Conservation (phyloP, 2,888 invertebrate genomes). For the Frankliniella intonsa region DNA sequence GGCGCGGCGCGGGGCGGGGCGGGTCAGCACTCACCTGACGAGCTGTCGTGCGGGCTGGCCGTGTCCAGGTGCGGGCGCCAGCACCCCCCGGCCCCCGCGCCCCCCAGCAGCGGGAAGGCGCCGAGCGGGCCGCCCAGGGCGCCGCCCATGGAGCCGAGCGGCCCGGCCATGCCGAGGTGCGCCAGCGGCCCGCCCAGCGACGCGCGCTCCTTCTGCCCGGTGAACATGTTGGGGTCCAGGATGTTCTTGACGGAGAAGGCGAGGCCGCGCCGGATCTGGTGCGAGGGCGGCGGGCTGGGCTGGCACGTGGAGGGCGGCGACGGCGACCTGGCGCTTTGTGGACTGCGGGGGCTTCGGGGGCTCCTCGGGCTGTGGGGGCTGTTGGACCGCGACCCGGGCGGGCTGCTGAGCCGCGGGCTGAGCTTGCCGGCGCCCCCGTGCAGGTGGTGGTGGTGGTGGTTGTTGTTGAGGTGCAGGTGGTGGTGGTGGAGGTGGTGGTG, state of each 20-base stretch:
- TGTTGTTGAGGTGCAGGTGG: conserved; percentile 38
- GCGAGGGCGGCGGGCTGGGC: conserved; percentile 40
- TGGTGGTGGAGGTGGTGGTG: conserved; percentile 30
- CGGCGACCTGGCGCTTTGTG: conserved; percentile 40
- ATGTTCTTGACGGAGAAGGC: conserved; percentile 90
- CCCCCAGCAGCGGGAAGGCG: conserved; percentile 31
- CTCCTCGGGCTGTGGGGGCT: conserved; percentile 29
- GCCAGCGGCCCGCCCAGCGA: conserved; percentile 42
- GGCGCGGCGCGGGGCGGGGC: neutral
- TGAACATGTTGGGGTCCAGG: conserved; percentile 84
- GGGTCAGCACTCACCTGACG: neutral
- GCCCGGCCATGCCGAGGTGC: conserved; percentile 37
- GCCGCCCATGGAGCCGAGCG: conserved; percentile 29
- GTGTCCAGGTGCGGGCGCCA: conserved; percentile 40
- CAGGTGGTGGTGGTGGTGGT: conserved; percentile 33
- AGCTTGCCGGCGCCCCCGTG: conserved; percentile 13
- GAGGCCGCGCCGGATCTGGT: conserved; percentile 59
- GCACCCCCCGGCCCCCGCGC: conserved; percentile 29
- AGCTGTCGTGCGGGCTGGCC: conserved; percentile 16
- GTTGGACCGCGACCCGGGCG: conserved; percentile 34
- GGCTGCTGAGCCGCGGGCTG: conserved; percentile 25
- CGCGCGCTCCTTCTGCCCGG: conserved; percentile 52
- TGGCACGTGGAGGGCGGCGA: conserved; percentile 39
- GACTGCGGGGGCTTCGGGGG: conserved; percentile 31
- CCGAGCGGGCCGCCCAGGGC: conserved; percentile 31